Evolutionary conservation across 2,888 invertebrate species (phyloP), one percentile per base, ranked within the genome.

Genomic region (Tricholauxania praeusta): DNA sequence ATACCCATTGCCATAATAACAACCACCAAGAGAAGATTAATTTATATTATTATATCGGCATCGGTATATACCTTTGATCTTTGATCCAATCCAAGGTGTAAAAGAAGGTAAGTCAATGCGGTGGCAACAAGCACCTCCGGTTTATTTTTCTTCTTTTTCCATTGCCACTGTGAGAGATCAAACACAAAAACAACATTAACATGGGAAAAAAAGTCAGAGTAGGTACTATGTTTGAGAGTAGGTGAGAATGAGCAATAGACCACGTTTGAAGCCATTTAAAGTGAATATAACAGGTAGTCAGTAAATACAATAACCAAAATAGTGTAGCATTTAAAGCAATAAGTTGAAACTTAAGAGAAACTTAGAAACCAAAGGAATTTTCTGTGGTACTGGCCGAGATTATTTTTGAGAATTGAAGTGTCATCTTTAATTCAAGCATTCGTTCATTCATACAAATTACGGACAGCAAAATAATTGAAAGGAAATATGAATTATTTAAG

Each of bases 11-110:
- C 53, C 19, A n/a, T n/a, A n/a, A 0, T n/a, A 14, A n/a, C 53
- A 64, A 22, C 51, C 49, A 52, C 62, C 82, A 81, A 84, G 83
- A 80, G 78, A 80, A 83, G 83, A 84, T 84, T 84, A 85, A 84
- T 84, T 85, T 82, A 81, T 85, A 83, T 85, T 84, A 85, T 85
- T 85, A 85, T 80, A 80, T 81, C 84, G 84, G 86, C 85, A 80
- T 68, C 76, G 10, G 10, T 10, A 39, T 10, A 57, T 73, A 75
- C 66, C 84, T 84, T 84, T 84, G 86, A 84, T 84, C 84, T 84
- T 75, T 70, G 73, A 77, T 75, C 78, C 78, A 76, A 75, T 49
- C 51, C 71, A 77, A 86, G 85, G 84, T 86, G 86, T 85, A 86
- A 80, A 85, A 82, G 82, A 83, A 82, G 84, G 85, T 80, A 83